phyloP scores from a whole-genome alignment of 2,888 invertebrate species.

The Spatulosminthurus flaviceps region DNA sequence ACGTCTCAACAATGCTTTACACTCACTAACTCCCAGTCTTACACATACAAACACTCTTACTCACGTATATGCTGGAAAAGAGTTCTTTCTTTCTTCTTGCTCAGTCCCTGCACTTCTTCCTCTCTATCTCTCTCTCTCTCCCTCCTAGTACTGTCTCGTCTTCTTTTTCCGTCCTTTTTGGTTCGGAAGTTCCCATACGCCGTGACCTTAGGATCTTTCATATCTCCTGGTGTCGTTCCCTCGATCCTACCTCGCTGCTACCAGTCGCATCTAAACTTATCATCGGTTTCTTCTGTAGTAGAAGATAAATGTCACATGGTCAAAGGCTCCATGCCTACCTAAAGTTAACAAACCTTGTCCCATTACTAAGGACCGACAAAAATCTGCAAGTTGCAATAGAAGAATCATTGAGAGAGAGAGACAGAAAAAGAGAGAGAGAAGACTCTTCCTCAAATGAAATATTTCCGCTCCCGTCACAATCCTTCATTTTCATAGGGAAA shows the following conservation, averaged over 20 bases:
- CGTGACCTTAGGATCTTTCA: constrained; percentile 11
- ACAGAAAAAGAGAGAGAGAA: neutral
- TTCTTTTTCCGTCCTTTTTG: constrained; percentile 7
- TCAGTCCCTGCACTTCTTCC: constrained; percentile 15
- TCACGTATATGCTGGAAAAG: neutral
- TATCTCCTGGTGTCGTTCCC: constrained; percentile 7
- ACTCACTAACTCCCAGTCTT: constrained; percentile 45
- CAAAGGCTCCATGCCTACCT: neutral
- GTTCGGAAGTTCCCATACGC: neutral
- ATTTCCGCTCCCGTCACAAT: neutral
- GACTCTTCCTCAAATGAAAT: neutral
- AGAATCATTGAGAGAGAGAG: neutral
- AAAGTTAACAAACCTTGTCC: constrained; percentile 31
- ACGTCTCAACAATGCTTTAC: constrained; percentile 49
- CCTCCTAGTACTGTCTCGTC: constrained; percentile 14
- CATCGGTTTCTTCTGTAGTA: constrained; percentile 3
- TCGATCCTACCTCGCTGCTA: neutral
- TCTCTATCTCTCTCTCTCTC: constrained; percentile 7
- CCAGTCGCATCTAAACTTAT: neutral
- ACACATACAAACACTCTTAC: neutral
- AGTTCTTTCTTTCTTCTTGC: constrained; percentile 27
- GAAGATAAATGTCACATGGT: neutral
- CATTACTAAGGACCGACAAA: constrained; percentile 18
- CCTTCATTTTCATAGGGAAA: neutral
- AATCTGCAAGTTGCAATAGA: constrained; percentile 19